phyloP scores from a whole-genome alignment of 2,113 vertebrate genomes.

The Centrocercus urophasianus region DNA sequence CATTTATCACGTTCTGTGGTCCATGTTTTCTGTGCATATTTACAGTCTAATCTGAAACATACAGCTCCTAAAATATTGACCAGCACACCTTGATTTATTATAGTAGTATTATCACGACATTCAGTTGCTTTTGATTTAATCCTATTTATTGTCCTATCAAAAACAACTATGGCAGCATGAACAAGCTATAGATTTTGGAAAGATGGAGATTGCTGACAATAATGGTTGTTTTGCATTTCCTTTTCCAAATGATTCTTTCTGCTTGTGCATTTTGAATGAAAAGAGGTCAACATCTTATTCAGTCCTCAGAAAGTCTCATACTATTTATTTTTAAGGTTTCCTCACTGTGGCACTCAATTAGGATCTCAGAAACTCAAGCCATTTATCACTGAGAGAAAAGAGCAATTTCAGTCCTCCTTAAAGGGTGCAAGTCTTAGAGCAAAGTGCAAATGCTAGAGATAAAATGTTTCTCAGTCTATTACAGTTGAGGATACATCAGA shows the following conservation, averaged over 20 bases:
- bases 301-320: not conserved
- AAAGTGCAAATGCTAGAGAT: slow-evolving; percentile 3
- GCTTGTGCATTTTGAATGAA: not conserved
- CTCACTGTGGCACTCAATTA: not conserved
- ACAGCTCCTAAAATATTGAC: slow-evolving; percentile 2
- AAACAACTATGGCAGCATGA: not conserved
- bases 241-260: not conserved
- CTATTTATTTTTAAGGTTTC: slow-evolving; percentile 12
- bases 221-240: not conserved
- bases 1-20: not conserved
- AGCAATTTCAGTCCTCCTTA: not conserved
- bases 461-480: slow-evolving; percentile 43
- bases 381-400: slow-evolving; percentile 28
- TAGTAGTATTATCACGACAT: not conserved
- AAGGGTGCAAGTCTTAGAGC: slow-evolving; percentile 6
- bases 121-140: not conserved
- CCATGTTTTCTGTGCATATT: not conserved
- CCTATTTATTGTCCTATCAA: not conserved
- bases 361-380: not conserved
- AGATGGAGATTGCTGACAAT: not conserved
- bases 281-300: not conserved
- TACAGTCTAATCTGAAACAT: not conserved
- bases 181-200: not conserved
- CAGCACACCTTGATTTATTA: slow-evolving; percentile 10
- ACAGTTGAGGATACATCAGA: slow-evolving; percentile 48